Percentiles rank a stretch among this genome's conserved stretches.
Conservation (phyloP, 2,113 vertebrate species). For the Poecilia latipinna region DNA sequence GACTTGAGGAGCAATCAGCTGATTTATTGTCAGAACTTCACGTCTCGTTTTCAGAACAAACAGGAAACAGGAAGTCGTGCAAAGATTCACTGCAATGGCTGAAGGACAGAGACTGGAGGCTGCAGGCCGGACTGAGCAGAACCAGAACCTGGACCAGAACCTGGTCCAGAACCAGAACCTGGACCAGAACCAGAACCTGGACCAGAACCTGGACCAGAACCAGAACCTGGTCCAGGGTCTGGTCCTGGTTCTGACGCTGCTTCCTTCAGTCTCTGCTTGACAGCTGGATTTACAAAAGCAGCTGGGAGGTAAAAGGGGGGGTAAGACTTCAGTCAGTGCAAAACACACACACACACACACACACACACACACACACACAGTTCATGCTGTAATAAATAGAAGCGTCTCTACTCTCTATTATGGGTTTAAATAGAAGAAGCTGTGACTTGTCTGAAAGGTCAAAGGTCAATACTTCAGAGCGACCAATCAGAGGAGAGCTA, state of each 20-base stretch:
- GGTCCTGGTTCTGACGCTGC: no score
- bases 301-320: background rate
- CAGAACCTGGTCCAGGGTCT: no score
- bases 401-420: no score
- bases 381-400: slow-evolving; percentile 74
- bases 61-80: slow-evolving; percentile 54
- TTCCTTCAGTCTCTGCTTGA: no score
- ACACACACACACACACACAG: slow-evolving; percentile 17
- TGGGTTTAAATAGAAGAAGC: no score
- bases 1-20: slow-evolving; percentile 31
- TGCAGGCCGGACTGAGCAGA: background rate
- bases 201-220: no score
- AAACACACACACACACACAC: slow-evolving; percentile 19
- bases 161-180: no score
- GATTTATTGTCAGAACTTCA: slow-evolving; percentile 42
- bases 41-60: slow-evolving; percentile 16
- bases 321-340: slow-evolving; percentile 58
- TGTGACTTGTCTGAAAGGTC: background rate
- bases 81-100: slow-evolving; percentile 51
- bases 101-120: background rate
- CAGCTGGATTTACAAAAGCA: background rate
- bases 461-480: background rate
- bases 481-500: no score
- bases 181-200: no score
- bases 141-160: no score